phyloP scores from a whole-genome alignment of 2,797 vertebrate genomes.

The Clarias pachynema region DNA sequence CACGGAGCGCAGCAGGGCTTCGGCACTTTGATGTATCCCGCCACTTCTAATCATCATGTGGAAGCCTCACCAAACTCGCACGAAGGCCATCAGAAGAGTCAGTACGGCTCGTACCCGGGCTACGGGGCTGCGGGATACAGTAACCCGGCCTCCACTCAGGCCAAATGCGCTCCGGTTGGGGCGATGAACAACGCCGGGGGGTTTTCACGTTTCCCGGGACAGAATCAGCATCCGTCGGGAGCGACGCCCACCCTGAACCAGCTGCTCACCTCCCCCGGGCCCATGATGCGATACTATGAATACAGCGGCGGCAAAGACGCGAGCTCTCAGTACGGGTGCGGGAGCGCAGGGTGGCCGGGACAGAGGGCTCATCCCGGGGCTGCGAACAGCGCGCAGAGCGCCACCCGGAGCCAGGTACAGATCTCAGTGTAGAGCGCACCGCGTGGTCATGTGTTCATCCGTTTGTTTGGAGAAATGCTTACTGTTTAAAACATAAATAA shows the following conservation, averaged over 20 bases:
- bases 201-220: slow-evolving; percentile 84
- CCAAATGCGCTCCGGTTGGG: slow-evolving; percentile 76
- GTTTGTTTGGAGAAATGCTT: neutral
- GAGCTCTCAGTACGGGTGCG: slow-evolving; percentile 81
- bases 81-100: slow-evolving; percentile 84
- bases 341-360: slow-evolving; percentile 82
- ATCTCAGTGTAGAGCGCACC: too few relatives aligned
- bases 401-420: slow-evolving; percentile 85
- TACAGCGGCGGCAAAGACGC: slow-evolving; percentile 84
- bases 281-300: slow-evolving; percentile 89
- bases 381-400: slow-evolving; percentile 72
- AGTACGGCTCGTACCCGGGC: slow-evolving; percentile 85
- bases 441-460: too few relatives aligned
- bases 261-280: slow-evolving; percentile 88
- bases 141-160: slow-evolving; percentile 72
- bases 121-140: slow-evolving; percentile 80
- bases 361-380: slow-evolving; percentile 84
- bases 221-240: slow-evolving; percentile 86
- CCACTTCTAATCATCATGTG: slow-evolving; percentile 72
- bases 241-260: slow-evolving; percentile 93
- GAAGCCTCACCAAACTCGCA: slow-evolving; percentile 88
- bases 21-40: slow-evolving; percentile 86
- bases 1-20: slow-evolving; percentile 99
- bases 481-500: too few relatives aligned
- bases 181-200: slow-evolving; percentile 70